Evolutionary conservation across 2,888 invertebrate species (phyloP).

Genomic region (Eupithecia exiguata): DNA sequence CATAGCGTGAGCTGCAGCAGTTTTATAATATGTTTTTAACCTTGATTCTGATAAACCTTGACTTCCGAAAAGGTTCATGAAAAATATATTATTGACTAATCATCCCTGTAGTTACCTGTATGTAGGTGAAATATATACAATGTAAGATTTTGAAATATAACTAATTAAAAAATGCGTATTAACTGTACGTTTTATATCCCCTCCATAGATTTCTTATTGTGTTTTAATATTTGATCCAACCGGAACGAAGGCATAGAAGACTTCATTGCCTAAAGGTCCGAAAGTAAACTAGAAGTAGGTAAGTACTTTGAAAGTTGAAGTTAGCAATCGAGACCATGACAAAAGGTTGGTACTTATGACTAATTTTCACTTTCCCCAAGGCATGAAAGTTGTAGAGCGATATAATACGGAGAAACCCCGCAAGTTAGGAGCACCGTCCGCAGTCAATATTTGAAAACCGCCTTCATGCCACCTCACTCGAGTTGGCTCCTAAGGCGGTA

Average conservation of each 20-base stretch:
- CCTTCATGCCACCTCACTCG: constrained; percentile 36
- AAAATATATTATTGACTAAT: constrained; percentile 9
- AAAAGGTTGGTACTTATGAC: constrained; percentile 31
- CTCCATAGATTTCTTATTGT: not conserved
- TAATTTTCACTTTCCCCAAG: constrained; percentile 36
- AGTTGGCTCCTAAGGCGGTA: constrained; percentile 35
- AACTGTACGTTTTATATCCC: not conserved
- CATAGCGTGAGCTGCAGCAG: constrained; percentile 7
- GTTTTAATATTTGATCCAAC: not conserved
- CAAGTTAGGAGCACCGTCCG: constrained; percentile 27
- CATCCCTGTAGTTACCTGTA: constrained; percentile 18
- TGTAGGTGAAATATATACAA: constrained; percentile 16
- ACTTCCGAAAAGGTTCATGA: not conserved
- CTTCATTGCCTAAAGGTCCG: not conserved
- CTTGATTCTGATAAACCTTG: constrained; percentile 1
- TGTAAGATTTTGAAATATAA: constrained; percentile 29
- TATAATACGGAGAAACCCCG: constrained; percentile 21
- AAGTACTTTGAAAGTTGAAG: not conserved
- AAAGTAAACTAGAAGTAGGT: not conserved
- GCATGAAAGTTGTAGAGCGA: constrained; percentile 32
- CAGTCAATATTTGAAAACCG: constrained; percentile 37
- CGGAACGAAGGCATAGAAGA: not conserved
- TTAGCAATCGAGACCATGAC: not conserved
- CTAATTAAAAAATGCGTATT: not conserved
- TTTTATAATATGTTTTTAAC: constrained; percentile 7